phyloP scores from a whole-genome alignment of 1,140 invertebrate species.

The Helicoverpa armigera region DNA sequence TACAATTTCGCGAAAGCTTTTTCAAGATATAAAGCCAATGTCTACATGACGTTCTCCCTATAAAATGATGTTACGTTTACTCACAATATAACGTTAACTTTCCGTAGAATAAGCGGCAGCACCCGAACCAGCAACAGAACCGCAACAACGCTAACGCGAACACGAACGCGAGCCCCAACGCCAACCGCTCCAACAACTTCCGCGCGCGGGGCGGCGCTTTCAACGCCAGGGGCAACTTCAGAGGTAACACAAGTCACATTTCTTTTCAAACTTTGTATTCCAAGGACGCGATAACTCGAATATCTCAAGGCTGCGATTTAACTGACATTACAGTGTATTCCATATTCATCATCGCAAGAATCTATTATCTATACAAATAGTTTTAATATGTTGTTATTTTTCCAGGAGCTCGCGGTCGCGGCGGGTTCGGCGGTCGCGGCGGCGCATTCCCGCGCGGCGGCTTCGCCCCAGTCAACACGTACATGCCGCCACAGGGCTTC shows the following conservation, averaged over 20 bases:
- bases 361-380: not conserved
- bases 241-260: conserved; percentile 60
- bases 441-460: conserved; percentile 79
- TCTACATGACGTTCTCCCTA: no score
- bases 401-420: conserved; percentile 73
- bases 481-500: conserved; percentile 79
- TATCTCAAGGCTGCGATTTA: no score
- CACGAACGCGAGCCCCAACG: conserved; percentile 55
- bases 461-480: conserved; percentile 75
- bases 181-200: conserved; percentile 72
- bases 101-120: conserved; percentile 75
- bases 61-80: no score
- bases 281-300: no score
- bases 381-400: not conserved
- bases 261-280: not conserved
- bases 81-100: no score
- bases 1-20: no score
- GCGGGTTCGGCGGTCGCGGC: conserved; percentile 67
- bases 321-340: no score
- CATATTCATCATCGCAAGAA: not conserved
- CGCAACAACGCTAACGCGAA: conserved; percentile 61
- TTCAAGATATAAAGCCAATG: no score
- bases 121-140: conserved; percentile 67
- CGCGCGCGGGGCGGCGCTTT: conserved; percentile 67
- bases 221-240: conserved; percentile 76